Evolutionary conservation across 2,888 invertebrate genomes (phyloP), one percentile per base, ranked within the genome.

Genomic region (Caprella mutica): DNA sequence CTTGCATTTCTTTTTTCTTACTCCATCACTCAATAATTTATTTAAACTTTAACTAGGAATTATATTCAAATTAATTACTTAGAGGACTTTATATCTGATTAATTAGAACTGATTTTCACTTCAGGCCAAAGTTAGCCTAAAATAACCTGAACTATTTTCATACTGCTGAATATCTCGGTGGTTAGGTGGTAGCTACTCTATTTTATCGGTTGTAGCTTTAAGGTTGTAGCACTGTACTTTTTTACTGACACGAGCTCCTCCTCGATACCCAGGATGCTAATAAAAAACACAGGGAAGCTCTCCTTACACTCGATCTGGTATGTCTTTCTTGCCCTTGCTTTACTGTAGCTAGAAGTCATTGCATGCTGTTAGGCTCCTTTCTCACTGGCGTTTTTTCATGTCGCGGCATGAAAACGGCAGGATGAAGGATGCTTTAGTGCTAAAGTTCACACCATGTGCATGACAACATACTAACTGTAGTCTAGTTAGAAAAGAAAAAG

Each of bases 281-380:
- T 78, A n/a, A n/a, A n/a, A 84, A 84, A 77, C 84, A 85, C 77
- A 82, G 84, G 77, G 84, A 85, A 78, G 80, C 84, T 77, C 80
- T 85, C 76, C 81, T 84, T 78, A 83, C 84, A 74, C 84, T 84
- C 76, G 85, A 85, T 80, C 79, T 85, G 84, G 84, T 84, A 82
- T 79, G 82, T 77, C 26, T 38, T 27, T 12, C 23, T 14, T 38
- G 19, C 14, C 51, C 21, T 17, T n/a, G 17, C 17, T 17, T 42
- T n/a, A 39, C 39, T 23, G 5, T 51, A 17, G 40, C 40, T 39
- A 24, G n/a, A n/a, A n/a, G n/a, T n/a, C n/a, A n/a, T n/a, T n/a
- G n/a, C n/a, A n/a, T n/a, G n/a, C n/a, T n/a, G n/a, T n/a, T n/a
- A n/a, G n/a, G n/a, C n/a, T n/a, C n/a, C n/a, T n/a, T n/a, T n/a